Base-by-base conservation (phyloP, 1,140 invertebrate genomes). In the Theocolax elegans region DNA sequence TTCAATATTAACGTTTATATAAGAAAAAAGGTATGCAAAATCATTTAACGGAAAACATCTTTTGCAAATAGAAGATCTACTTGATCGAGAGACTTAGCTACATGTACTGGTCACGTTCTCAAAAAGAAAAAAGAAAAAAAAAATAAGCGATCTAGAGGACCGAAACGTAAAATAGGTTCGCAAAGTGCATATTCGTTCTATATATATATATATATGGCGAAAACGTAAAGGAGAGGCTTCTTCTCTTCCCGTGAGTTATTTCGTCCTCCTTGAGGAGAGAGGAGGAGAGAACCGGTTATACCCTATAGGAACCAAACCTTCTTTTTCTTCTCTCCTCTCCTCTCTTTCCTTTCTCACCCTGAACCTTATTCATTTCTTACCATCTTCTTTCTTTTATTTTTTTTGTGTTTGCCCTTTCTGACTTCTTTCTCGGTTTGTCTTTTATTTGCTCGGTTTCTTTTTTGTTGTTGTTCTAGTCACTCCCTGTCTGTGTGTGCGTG, bases 161-260 rank as follows among this genome's bases (percentile, higher is more conserved):
- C n/a, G 7, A 38, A 35, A 31, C 38, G 51, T 46, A 31, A 66
- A 66, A 65, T 65, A 53, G 62, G 48, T n/a, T 17, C 12, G 31
- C 29, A 12, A 2, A 2, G 35, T 27, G 35, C 19, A 35, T 35
- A 44, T 56, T 53, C 35, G 49, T 38, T 38, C 17, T 10, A 66
- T 53, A 66, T 56, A 66, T 10, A 66, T 53, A 66, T 56, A 66
- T 46, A 66, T 56, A 66, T 25, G 64, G 17, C 53, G 64, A 38
- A 12, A 25, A 60, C 49, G 53, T 70, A 70, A 56, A 74, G 49
- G 71, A 75, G 65, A n/a, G n/a, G n/a, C 31, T 35, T 10, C 10
- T 7, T 60, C 60, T 35, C 25, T 54, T 58, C 17, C n/a, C 65
- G 66, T 73, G 71, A 75, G 76, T 75, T 75, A 72, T 77, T 77